Evolutionary conservation across 2,113 vertebrate genomes (phyloP).

Genomic region (Furnarius figulus): DNA sequence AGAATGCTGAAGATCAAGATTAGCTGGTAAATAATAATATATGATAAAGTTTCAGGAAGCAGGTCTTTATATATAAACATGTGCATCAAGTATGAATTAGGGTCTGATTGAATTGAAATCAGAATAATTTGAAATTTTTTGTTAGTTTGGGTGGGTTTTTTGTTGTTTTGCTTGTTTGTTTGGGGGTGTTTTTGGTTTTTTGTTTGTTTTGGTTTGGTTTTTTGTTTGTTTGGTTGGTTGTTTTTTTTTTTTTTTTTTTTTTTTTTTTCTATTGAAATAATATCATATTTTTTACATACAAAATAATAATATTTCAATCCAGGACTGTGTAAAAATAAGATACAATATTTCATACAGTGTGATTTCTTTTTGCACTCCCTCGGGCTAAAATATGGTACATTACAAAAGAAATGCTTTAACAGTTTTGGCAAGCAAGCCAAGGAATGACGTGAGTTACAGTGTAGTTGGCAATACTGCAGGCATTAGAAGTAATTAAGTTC

Average conservation of each 20-base stretch:
- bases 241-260: neutral
- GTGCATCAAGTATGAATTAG: neutral
- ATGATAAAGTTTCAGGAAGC: neutral
- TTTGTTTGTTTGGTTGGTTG: neutral
- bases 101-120: neutral
- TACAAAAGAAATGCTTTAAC: constrained; percentile 31
- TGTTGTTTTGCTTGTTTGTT: neutral
- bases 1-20: neutral
- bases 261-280: neutral
- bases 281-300: neutral
- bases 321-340: neutral
- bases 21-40: neutral
- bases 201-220: neutral
- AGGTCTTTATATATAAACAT: neutral
- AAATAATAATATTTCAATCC: neutral
- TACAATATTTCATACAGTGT: neutral
- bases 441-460: constrained; percentile 32
- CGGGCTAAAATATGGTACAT: neutral
- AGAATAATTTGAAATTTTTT: neutral
- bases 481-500: constrained; percentile 49
- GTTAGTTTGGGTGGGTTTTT: no score
- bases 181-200: no score
- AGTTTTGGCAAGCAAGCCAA: constrained; percentile 28
- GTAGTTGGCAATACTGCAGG: neutral
- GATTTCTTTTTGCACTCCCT: neutral